Evolutionary conservation across 2,797 vertebrate genomes (phyloP), one percentile per base, ranked within the genome.

Genomic region (Euphonia xanthogaster): DNA sequence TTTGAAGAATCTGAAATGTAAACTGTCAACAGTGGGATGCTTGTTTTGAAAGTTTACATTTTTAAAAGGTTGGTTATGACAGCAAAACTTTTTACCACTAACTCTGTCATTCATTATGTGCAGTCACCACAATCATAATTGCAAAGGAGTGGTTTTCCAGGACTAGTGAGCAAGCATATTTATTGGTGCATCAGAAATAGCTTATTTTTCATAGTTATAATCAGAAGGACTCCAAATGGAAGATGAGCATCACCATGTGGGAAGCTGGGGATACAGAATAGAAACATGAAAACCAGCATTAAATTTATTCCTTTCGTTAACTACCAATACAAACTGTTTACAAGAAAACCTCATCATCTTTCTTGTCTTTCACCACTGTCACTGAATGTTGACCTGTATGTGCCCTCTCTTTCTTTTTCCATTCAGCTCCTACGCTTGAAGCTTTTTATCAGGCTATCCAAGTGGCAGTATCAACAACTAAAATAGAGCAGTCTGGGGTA

Each of bases 131-230:
- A 95, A 16, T 93, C 62, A 4, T 95, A 96, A 96, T 94, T 96
- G 66, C 79, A 90, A 90, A 91, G 85, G 58, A 94, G 66, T 70
- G 90, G 62, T 70, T 96, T 96, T 95, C 82, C 54, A 94, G 79
- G 66, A 70, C n/a, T 55, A 75, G 65, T 20, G 20, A 94, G 84
- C 33, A 78, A 75, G 79, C 53, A 66, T 63, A 91, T 94, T 97
- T 97, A 94, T 96, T 76, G 85, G 62, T 13, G 2, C 74, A 96
- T 94, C 94, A 92, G 91, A 97, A 96, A 96, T 96, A 97, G 94
- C 87, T 72, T 96, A 91, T 95, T 96, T 96, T 94, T 95, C 95
- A 84, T 37, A 90, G 70, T 93, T 86, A 54, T 66, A 95, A 95
- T 76, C 82, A 93, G 92, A 93, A 91, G 48, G 66, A 39, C 82